phyloP scores from a whole-genome alignment of 2,888 invertebrate genomes.

The Cantharis nigra region DNA sequence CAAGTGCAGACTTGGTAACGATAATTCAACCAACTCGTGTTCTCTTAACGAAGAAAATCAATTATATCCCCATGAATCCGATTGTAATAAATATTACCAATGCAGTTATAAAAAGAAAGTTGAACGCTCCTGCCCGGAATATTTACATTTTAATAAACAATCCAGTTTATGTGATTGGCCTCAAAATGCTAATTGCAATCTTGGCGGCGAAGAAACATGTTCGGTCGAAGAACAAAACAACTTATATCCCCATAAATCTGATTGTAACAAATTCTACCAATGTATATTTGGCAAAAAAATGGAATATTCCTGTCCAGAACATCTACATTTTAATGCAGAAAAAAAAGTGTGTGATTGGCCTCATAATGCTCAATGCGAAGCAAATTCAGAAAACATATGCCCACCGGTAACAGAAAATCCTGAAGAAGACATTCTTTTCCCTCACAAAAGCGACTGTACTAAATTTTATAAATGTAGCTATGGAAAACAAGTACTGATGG shows the following conservation, averaged over 20 bases:
- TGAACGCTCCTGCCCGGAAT: conserved; percentile 27
- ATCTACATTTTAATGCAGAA: conserved; percentile 30
- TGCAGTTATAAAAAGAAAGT: conserved; percentile 26
- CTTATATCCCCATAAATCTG: conserved; percentile 21
- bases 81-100: conserved; percentile 23
- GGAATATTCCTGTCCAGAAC: conserved; percentile 25
- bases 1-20: conserved; percentile 12
- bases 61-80: not conserved
- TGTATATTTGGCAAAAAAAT: conserved; percentile 26
- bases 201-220: not conserved
- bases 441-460: conserved; percentile 19
- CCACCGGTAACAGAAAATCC: conserved; percentile 11
- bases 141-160: conserved; percentile 30
- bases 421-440: conserved; percentile 1
- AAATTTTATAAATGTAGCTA: conserved; percentile 30
- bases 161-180: conserved; percentile 15
- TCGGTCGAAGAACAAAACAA: not conserved
- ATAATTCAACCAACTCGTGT: conserved; percentile 4
- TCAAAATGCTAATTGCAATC: conserved; percentile 22
- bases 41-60: not conserved
- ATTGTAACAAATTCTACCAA: conserved; percentile 32
- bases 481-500: conserved; percentile 16
- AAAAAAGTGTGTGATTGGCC: conserved; percentile 32
- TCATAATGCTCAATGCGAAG: not conserved
- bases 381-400: not conserved